These are phyloP conservation scores for Crypturellus undulatus DNA, from an alignment of 2,113 vertebrate species.

Conservation along the genomic window DNA sequence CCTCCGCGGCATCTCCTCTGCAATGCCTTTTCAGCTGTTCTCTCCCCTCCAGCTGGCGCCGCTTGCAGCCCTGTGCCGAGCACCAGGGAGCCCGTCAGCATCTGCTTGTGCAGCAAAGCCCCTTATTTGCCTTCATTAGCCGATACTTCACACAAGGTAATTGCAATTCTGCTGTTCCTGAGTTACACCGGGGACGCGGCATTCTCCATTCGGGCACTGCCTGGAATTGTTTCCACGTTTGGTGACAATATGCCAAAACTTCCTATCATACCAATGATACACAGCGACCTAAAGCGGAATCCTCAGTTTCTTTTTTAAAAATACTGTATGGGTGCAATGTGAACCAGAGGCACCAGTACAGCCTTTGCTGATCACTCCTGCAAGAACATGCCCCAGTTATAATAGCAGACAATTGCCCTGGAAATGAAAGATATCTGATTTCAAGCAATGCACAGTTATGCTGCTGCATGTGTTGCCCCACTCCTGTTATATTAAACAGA, in stretches of 20 bases:
- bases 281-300: not conserved
- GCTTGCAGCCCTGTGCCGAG: conserved; percentile 27
- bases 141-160: conserved; percentile 51
- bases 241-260: conserved; percentile 12
- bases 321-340: fast-evolving
- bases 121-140: conserved; percentile 72
- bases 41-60: conserved; percentile 38
- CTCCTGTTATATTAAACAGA: conserved; percentile 11
- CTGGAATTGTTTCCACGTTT: not conserved
- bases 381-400: not conserved
- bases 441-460: not conserved
- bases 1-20: not conserved
- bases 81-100: conserved; percentile 56
- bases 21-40: conserved; percentile 52
- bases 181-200: not conserved
- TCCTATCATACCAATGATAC: not conserved
- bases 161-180: conserved; percentile 59
- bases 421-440: conserved; percentile 43
- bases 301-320: not conserved
- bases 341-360: not conserved
- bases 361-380: not conserved
- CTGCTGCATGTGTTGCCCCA: conserved; percentile 28
- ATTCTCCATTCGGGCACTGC: not conserved
- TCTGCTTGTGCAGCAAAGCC: conserved; percentile 63
- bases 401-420: conserved; percentile 34